Percentiles rank a stretch among this genome's conserved stretches.
phyloP scores from a whole-genome alignment of 2,113 vertebrate species.

The Leptocoma aspasia region DNA sequence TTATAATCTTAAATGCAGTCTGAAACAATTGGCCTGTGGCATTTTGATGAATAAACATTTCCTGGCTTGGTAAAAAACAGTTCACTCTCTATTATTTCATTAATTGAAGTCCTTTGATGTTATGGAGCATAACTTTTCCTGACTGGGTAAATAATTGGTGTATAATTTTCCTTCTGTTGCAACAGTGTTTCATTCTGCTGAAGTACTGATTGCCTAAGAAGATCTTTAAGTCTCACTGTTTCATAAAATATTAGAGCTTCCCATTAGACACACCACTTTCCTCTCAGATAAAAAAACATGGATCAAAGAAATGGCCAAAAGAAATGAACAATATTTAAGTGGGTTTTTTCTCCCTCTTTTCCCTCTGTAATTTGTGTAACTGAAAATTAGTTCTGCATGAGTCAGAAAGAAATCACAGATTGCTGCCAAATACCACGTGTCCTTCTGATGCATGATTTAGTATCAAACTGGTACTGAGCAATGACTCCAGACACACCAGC shows the following conservation, averaged over 20 bases:
- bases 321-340: constrained; percentile 27
- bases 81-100: neutral
- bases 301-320: constrained; percentile 49
- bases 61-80: neutral
- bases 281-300: constrained; percentile 3
- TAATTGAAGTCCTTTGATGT: constrained; percentile 19
- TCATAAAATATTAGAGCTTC: constrained; percentile 6
- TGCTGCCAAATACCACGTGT: neutral
- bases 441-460: neutral
- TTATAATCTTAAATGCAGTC: neutral
- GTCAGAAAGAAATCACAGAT: neutral
- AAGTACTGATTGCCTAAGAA: constrained; percentile 22
- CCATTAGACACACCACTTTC: neutral
- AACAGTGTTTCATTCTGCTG: constrained; percentile 14
- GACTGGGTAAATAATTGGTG: constrained; percentile 32
- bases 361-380: constrained; percentile 11
- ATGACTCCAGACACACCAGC: neutral
- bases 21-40: neutral
- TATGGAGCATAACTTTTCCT: constrained; percentile 5
- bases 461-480: neutral
- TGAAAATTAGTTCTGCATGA: constrained; percentile 14
- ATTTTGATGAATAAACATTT: neutral
- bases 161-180: constrained; percentile 36
- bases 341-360: neutral
- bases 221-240: constrained; percentile 5